phyloP scores from a whole-genome alignment of 2,113 vertebrate species.

The Aleadryas rufinucha region DNA sequence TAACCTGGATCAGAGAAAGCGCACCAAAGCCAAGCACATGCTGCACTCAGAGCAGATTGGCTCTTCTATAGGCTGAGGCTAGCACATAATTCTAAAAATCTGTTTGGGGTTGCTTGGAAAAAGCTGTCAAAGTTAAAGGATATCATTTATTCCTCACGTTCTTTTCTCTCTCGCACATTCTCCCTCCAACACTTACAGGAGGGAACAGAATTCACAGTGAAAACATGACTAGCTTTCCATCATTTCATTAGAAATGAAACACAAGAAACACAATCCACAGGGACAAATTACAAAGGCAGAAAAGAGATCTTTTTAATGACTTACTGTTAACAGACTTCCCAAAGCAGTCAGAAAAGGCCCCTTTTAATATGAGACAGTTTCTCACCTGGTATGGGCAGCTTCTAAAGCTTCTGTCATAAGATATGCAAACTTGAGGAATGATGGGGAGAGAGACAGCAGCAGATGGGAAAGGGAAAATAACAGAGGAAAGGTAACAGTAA shows the following conservation, averaged over 20 bases:
- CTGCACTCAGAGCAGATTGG: not conserved
- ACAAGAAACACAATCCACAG: slow-evolving; percentile 61
- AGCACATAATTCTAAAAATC: not conserved
- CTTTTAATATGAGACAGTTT: slow-evolving; percentile 63
- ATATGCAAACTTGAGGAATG: slow-evolving; percentile 53
- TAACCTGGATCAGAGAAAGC: not conserved
- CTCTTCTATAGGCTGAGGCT: not conserved
- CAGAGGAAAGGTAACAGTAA: not conserved
- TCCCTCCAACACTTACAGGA: not conserved
- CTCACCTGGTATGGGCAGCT: slow-evolving; percentile 50
- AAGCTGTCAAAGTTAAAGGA: not conserved
- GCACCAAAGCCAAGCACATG: not conserved
- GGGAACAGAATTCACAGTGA: not conserved
- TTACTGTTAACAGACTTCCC: slow-evolving; percentile 72
- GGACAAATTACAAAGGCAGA: slow-evolving; percentile 67
- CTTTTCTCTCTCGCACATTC: not conserved
- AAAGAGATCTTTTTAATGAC: slow-evolving; percentile 70
- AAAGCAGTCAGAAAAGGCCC: slow-evolving; percentile 50
- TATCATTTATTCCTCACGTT: not conserved
- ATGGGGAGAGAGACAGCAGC: not conserved
- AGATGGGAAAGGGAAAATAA: slow-evolving; percentile 28
- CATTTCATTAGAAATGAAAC: slow-evolving; percentile 43
- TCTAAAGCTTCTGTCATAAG: slow-evolving; percentile 58
- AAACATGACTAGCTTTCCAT: slow-evolving; percentile 21
- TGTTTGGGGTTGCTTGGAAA: not conserved